phyloP scores from a whole-genome alignment of 30 jellyfish, hydroid and myxozoan species.

The Hydra vulgaris region DNA sequence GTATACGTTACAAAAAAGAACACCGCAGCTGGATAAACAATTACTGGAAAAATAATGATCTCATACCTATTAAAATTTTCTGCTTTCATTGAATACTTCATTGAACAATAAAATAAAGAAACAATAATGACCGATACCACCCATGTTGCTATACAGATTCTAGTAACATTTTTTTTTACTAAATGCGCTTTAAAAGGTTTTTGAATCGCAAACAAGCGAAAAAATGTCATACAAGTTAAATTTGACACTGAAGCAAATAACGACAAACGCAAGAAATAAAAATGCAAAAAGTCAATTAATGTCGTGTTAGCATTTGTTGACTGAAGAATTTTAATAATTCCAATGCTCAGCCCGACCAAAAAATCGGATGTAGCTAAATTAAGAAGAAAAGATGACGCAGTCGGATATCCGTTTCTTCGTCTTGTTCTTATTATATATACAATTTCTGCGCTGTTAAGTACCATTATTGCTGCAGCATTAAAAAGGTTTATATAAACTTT shows the following conservation, averaged over 20 bases:
- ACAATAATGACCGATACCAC: not conserved
- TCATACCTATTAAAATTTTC: not conserved
- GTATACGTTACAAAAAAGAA: not conserved
- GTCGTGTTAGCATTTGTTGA: not conserved
- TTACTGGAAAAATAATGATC: not conserved
- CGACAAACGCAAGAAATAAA: not conserved
- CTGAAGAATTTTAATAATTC: not conserved
- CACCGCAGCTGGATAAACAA: not conserved
- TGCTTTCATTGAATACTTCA: not conserved
- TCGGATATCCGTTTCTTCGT: not conserved
- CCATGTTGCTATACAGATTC: constrained; percentile 1
- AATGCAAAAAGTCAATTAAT: not conserved
- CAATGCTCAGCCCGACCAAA: constrained; percentile 8
- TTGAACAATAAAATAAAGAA: not conserved
- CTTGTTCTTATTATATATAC: not conserved
- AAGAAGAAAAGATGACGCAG: not conserved
- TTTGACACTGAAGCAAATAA: constrained; percentile 2
- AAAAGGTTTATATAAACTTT: not conserved
- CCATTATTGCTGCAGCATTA: not conserved
- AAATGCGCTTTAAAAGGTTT: not conserved
- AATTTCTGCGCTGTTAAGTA: not conserved
- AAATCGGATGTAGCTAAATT: not conserved
- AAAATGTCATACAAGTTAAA: not conserved
- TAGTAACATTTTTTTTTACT: not conserved
- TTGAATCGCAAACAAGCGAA: not conserved